Evolutionary conservation across 2,113 vertebrate genomes (phyloP).

Genomic region (Excalfactoria chinensis): DNA sequence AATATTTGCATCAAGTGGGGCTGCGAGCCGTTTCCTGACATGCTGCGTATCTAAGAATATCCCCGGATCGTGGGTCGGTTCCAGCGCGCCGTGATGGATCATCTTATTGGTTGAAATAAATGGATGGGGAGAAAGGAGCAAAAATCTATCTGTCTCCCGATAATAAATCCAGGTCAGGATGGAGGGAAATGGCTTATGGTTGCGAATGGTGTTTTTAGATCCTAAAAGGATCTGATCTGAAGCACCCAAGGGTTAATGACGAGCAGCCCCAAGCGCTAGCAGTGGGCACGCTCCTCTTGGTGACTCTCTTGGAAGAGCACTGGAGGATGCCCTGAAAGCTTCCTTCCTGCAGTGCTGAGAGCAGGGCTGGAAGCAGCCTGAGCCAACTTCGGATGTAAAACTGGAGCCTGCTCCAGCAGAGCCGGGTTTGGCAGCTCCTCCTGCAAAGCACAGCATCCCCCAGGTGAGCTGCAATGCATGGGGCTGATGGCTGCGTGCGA

Average conservation of each 20-base stretch:
- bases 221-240: background rate
- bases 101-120: background rate
- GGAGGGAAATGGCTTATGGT: background rate
- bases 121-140: background rate
- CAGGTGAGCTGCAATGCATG: background rate
- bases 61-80: background rate
- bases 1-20: conserved; percentile 69
- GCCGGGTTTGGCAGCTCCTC: background rate
- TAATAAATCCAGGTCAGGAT: conserved; percentile 40
- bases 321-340: background rate
- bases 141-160: background rate
- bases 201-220: background rate
- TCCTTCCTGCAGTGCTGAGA: background rate
- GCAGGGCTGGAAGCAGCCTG: background rate
- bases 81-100: conserved; percentile 24
- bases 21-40: conserved; percentile 62
- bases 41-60: conserved; percentile 36
- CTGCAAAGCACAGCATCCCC: background rate
- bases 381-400: background rate
- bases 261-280: background rate
- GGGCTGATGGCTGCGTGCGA: background rate
- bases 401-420: background rate
- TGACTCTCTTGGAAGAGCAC: background rate
- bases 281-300: background rate
- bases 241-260: background rate